phyloP scores from a whole-genome alignment of 2,888 invertebrate genomes.

The Oscheius sp. region DNA sequence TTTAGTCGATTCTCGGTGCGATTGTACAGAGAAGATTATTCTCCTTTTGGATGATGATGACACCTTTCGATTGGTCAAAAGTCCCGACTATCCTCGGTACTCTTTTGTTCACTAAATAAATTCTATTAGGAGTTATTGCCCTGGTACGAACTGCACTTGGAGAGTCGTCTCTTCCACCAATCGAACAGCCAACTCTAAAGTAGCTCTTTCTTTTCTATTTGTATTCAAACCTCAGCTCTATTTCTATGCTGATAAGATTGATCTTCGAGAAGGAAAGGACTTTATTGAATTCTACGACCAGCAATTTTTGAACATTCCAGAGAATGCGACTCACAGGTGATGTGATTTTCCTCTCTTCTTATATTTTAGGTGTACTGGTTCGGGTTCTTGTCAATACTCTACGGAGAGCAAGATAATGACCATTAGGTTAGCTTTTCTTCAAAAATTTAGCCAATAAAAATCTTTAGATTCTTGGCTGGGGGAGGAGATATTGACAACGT shows the following conservation, averaged over 20 bases:
- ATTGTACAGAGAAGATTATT: slow-evolving; percentile 41
- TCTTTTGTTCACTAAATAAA: no score
- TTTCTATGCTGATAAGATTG: slow-evolving; percentile 47
- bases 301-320: slow-evolving; percentile 13
- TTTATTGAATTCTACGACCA: slow-evolving; percentile 39
- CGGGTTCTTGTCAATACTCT: neutral
- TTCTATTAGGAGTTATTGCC: slow-evolving; percentile 35
- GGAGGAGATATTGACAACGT: slow-evolving; percentile 35
- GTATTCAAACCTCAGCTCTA: slow-evolving; percentile 24
- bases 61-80: slow-evolving; percentile 35
- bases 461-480: slow-evolving; percentile 34
- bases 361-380: slow-evolving; percentile 8
- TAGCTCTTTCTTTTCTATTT: neutral
- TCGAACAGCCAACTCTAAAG: slow-evolving; percentile 35
- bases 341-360: neutral
- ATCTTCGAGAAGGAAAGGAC: slow-evolving; percentile 41
- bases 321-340: slow-evolving; percentile 22
- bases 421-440: slow-evolving; percentile 1
- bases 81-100: slow-evolving; percentile 47
- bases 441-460: neutral
- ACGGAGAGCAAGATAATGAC: slow-evolving; percentile 8
- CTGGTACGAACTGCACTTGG: slow-evolving; percentile 42
- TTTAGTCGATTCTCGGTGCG: slow-evolving; percentile 20
- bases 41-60: slow-evolving; percentile 38
- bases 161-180: slow-evolving; percentile 41